Percentiles rank a stretch among this genome's conserved stretches.
phyloP scores from a whole-genome alignment of 2,888 invertebrate species.

The Mongoloraphidia duomilia region DNA sequence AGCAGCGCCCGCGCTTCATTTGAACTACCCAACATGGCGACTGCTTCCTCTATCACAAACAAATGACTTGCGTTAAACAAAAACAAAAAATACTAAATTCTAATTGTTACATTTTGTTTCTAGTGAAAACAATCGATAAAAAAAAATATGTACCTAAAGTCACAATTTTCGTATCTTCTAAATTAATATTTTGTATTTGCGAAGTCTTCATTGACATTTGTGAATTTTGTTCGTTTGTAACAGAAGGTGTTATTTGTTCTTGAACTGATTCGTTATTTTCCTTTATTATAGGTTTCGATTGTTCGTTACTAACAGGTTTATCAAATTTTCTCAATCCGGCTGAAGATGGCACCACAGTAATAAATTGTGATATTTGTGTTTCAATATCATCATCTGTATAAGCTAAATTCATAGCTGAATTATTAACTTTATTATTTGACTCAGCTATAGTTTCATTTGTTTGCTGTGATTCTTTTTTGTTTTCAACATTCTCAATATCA shows the following conservation, averaged over 20 bases:
- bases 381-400: conserved; percentile 15
- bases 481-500: too few species aligned
- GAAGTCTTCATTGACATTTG: background rate
- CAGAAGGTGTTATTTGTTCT: background rate
- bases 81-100: conserved; percentile 25
- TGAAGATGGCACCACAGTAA: conserved; percentile 12
- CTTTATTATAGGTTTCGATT: background rate
- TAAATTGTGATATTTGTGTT: conserved; percentile 15
- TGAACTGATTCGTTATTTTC: background rate
- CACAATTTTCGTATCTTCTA: conserved; percentile 3
- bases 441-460: too few species aligned
- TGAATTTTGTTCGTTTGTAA: background rate
- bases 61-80: background rate
- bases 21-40: conserved; percentile 26
- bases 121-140: conserved; percentile 7
- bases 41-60: conserved; percentile 29
- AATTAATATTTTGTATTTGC: conserved; percentile 2
- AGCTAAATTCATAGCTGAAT: too few species aligned
- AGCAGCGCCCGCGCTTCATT: conserved; percentile 28
- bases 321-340: background rate
- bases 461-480: too few species aligned
- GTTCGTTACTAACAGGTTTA: background rate
- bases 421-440: too few species aligned
- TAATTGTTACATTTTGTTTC: conserved; percentile 19
- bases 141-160: conserved; percentile 1